Conservation (phyloP, 1,140 invertebrate species). For the Asbolus verrucosus region DNA sequence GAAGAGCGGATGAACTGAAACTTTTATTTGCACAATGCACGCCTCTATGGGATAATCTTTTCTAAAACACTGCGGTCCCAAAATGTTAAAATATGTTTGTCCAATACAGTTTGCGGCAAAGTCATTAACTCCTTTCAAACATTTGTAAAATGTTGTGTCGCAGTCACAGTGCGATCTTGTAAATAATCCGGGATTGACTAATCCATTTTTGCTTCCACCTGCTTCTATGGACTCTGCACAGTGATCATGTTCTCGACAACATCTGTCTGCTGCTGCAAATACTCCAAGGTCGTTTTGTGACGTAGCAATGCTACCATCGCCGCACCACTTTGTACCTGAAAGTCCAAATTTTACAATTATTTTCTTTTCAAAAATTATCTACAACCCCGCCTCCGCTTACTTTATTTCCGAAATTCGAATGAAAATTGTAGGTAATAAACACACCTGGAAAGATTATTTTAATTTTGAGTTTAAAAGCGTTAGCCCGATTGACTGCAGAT, state of each 20-base stretch:
- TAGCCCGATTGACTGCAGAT: too few species aligned
- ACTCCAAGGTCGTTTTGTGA: slow-evolving; percentile 67
- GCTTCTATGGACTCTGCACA: slow-evolving; percentile 57
- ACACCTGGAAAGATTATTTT: too few species aligned
- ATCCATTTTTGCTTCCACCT: slow-evolving; percentile 37
- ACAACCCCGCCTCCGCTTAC: too few species aligned
- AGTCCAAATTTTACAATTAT: too few species aligned
- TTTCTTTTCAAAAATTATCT: too few species aligned
- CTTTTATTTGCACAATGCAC: slow-evolving; percentile 61
- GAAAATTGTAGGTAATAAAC: too few species aligned
- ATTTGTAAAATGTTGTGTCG: slow-evolving; percentile 69
- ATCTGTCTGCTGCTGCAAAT: slow-evolving; percentile 67
- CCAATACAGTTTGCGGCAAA: slow-evolving; percentile 68
- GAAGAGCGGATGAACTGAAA: background rate
- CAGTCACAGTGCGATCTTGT: slow-evolving; percentile 73
- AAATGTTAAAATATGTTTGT: slow-evolving; percentile 69
- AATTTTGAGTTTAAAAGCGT: too few species aligned
- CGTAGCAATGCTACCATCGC: slow-evolving; percentile 67
- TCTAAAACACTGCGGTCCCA: slow-evolving; percentile 70
- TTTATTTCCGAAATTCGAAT: too few species aligned
- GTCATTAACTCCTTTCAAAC: slow-evolving; percentile 67
- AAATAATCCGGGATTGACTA: slow-evolving; percentile 67
- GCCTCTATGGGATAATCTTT: slow-evolving; percentile 67
- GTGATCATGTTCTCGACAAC: slow-evolving; percentile 66
- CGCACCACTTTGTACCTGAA: slow-evolving; percentile 72